These are phyloP conservation scores for Drosophila grimshawi DNA, from an alignment of 1,140 invertebrate genomes.

Conservation along the genomic window DNA sequence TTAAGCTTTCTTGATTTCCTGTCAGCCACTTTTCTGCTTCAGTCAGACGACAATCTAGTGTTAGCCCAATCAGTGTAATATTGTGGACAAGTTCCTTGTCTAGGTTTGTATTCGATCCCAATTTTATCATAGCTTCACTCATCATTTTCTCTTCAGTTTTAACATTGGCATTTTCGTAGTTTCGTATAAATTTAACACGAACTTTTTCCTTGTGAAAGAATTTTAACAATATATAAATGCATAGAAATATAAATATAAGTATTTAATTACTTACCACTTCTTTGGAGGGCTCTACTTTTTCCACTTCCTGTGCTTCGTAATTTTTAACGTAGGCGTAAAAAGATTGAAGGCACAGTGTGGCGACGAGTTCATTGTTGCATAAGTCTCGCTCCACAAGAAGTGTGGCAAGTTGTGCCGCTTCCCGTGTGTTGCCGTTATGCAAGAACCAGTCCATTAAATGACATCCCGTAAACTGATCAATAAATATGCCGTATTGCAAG, in stretches of 20 bases:
- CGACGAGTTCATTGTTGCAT: constrained; percentile 92
- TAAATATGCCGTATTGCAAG: constrained; percentile 95
- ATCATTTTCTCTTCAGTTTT: constrained; percentile 55
- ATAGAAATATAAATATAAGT: not conserved
- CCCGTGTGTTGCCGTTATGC: constrained; percentile 88
- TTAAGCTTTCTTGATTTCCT: constrained; percentile 6
- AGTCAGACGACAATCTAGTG: constrained; percentile 89
- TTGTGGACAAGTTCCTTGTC: constrained; percentile 85
- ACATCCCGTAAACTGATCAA: constrained; percentile 92
- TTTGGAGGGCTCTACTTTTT: constrained; percentile 19
- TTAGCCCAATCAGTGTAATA: constrained; percentile 88
- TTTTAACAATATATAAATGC: not conserved
- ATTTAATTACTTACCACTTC: constrained; percentile 41
- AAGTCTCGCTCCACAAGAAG: constrained; percentile 93
- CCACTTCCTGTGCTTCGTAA: constrained; percentile 83
- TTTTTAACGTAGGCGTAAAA: constrained; percentile 90
- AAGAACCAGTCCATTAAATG: constrained; percentile 93
- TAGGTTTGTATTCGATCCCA: constrained; percentile 85
- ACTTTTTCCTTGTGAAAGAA: constrained; percentile 86
- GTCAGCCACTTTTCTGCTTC: constrained; percentile 74
- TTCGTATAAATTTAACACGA: constrained; percentile 91
- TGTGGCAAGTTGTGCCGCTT: constrained; percentile 87
- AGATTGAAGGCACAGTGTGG: constrained; percentile 89
- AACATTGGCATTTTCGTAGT: constrained; percentile 94
- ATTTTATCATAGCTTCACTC: constrained; percentile 74